Base-by-base conservation (phyloP, 2,113 vertebrate species). In the Numenius arquata region DNA sequence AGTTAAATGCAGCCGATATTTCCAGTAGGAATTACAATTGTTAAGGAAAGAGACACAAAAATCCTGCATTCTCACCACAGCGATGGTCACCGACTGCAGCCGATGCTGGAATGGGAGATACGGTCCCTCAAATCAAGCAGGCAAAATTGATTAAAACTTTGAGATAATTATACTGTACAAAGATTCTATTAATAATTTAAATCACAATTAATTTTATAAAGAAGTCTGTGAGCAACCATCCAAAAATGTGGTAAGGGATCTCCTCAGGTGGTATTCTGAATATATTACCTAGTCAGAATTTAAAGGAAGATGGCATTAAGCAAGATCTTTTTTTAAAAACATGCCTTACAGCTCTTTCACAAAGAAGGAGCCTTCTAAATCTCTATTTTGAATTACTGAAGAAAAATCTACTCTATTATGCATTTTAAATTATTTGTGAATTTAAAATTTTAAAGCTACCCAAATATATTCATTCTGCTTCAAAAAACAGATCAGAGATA, bases 101-200 rank as follows among this genome's bases (percentile, higher is more conserved):
- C 53, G 27, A 61, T 5, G 77, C 40, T 67, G 38, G n/a, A 87
- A 79, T 3, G 29, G 47, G 52, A 84, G 25, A 74, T 1, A 10
- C 0, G 2, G 8, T 15, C 26, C 27, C 16, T 67, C 63, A 30
- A 40, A 50, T 0, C 6, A 15, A 11, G 5, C 25, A 45, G 36
- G 48, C 18, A 76, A 61, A 76, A 74, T 0, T 7, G 38, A 90
- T 53, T 7, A 48, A 48, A 48, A 48, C 22, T 48, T 48, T 15
- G 23, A 22, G 5, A 10, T 20, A 15, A 78, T 50, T 63, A 16
- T 5, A 34, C 38, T 40, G 27, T 34, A 70, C 11, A 78, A 75
- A 68, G 29, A 13, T 11, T 55, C 30, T 15, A 30, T 47, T 36
- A 56, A 68, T 45, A 34, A 84, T 41, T 73, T 53, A n/a, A 81